A percentile compares a stretch with the other conserved stretches of the same genome.
These are phyloP conservation scores for Vidua macroura DNA, from an alignment of 2,113 vertebrate species.

Conservation along the genomic window DNA sequence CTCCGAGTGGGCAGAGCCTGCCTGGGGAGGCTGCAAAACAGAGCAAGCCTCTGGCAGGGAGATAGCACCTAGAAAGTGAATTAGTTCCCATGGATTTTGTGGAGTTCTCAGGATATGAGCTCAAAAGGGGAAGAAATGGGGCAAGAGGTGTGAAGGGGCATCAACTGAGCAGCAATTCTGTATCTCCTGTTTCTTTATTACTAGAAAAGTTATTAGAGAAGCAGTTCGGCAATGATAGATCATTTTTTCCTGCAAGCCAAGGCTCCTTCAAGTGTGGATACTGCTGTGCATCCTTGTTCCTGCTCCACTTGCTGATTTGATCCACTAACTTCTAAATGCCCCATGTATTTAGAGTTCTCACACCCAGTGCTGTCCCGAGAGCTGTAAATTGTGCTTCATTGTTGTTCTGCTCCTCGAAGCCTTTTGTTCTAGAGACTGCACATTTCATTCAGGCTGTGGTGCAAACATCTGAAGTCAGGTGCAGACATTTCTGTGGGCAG, in stretches of 20 bases:
- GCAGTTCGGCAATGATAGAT: neutral
- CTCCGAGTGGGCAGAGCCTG: neutral
- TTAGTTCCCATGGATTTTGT: neutral
- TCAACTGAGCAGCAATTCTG: accelerated
- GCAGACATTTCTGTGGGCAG: neutral
- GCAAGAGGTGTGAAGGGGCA: neutral
- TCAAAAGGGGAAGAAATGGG: neutral
- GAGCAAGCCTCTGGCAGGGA: neutral
- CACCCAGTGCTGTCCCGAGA: neutral
- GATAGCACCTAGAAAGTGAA: neutral
- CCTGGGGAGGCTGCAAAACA: neutral
- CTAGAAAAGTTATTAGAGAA: neutral
- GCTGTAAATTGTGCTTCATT: neutral
- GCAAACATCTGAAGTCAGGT: neutral
- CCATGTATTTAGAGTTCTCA: neutral
- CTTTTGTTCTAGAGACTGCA: neutral
- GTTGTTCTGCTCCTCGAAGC: neutral
- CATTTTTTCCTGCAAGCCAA: neutral
- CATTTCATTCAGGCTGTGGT: neutral
- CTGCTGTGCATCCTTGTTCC: neutral
- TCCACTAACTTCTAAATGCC: neutral
- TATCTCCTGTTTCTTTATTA: neutral
- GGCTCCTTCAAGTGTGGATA: neutral
- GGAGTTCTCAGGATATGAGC: neutral
- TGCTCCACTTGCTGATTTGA: neutral